These are phyloP conservation scores for Pantherophis vulpinus DNA, from an alignment of 2,797 vertebrate species.

Conservation along the genomic window DNA sequence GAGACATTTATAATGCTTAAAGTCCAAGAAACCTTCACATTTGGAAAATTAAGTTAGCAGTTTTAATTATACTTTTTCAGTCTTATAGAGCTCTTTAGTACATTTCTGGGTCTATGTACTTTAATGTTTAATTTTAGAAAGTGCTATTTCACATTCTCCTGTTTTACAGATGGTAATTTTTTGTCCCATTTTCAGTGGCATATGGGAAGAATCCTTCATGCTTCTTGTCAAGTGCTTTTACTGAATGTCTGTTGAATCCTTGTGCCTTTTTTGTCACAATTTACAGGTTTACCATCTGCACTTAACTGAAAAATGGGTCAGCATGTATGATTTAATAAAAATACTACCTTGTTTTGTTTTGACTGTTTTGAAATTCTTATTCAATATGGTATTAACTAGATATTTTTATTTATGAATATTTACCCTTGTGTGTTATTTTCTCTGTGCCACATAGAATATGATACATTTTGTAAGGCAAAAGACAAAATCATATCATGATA, in stretches of 20 bases:
- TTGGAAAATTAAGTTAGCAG: not conserved
- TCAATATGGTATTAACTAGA: not conserved
- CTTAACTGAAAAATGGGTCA: constrained; percentile 24
- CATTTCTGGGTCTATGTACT: constrained; percentile 14
- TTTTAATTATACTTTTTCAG: not conserved
- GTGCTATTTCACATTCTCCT: constrained; percentile 20
- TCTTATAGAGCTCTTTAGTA: constrained; percentile 2
- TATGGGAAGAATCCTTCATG: constrained; percentile 21
- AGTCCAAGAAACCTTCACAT: not conserved
- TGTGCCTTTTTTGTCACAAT: constrained; percentile 14
- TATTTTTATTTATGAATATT: not conserved
- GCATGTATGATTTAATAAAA: constrained; percentile 1
- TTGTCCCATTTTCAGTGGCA: constrained; percentile 7
- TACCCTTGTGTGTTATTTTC: not conserved
- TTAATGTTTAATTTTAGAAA: constrained; percentile 37
- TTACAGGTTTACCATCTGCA: constrained; percentile 28
- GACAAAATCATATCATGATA: not conserved
- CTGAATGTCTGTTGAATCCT: constrained; percentile 19
- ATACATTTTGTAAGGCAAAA: not conserved
- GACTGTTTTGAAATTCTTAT: constrained; percentile 7
- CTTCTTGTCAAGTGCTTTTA: constrained; percentile 13
- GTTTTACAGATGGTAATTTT: constrained; percentile 33
- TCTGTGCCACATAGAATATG: not conserved
- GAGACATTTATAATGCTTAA: not conserved
- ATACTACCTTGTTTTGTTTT: constrained; percentile 8